Base-by-base conservation (phyloP, 1,140 invertebrate species). In the Mylabris phalerata region DNA sequence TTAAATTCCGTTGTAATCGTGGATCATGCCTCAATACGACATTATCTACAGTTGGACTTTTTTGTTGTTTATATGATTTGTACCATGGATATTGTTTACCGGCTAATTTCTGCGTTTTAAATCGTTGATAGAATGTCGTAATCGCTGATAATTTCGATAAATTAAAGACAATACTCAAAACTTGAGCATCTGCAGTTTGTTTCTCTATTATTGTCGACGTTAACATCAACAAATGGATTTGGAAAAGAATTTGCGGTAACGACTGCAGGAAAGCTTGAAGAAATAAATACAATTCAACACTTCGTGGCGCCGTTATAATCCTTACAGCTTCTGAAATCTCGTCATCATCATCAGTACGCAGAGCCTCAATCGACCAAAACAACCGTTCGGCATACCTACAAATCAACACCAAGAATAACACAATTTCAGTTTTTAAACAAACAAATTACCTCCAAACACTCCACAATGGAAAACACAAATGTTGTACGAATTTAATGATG, bases 191-290 rank as follows among this genome's bases (percentile, higher is more conserved):
- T 62, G 82, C 86, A 63, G 71, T 73, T 55, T 71, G 50, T 50
- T 55, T 46, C 46, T 70, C 62, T 9, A 63, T 55, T 24, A 69
- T 69, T n/a, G 69, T 49, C 51, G 73, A 74, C 58, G 81, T 72
- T 43, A 71, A 66, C 42, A 84, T 79, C 50, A 84, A 67, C 48
- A 84, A 71, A 63, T 82, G 78, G 2, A 80, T 70, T 64, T 85
- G 84, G 13, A 88, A 75, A 25, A 88, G 72, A 7, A 85, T 82
- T 70, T 87, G 82, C 0, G 86, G 86, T 6, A 83, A 82, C 4
- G 84, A 81, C 70, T 89, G 86, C 25, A 86, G 77, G 74, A 85
- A 89, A n/a, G 85, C 81, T 71, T 89, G 86, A 11, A 88, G 74
- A 57, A 88, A 84, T 55, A 86, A 78, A 67, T 88, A 88, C 4